phyloP scores from a whole-genome alignment of 92 coral and sea anemone genomes.

The Isaurus tuberculatus region DNA sequence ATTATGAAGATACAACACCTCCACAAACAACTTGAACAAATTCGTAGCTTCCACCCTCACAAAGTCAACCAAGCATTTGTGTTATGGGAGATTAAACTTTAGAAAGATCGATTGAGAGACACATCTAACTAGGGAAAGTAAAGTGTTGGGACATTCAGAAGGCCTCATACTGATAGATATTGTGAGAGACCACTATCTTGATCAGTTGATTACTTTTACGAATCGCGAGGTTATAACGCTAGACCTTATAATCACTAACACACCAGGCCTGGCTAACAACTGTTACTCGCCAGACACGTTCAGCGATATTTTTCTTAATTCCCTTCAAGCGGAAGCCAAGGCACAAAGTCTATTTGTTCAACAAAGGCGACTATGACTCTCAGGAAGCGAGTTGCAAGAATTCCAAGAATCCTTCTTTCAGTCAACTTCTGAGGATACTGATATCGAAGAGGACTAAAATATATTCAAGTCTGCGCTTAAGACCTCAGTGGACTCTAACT shows the following conservation, averaged over 20 bases:
- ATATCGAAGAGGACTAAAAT: conserved; percentile 23
- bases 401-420: conserved; percentile 31
- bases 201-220: conserved; percentile 19
- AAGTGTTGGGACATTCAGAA: conserved; percentile 41
- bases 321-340: conserved; percentile 20
- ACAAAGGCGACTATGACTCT: conserved; percentile 36
- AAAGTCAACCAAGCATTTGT: conserved; percentile 30
- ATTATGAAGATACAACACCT: too few relatives aligned
- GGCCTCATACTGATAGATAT: conserved; percentile 34
- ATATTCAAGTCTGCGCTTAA: conserved; percentile 22
- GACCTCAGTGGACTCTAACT: conserved; percentile 21
- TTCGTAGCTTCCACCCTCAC: conserved; percentile 8
- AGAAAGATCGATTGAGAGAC: conserved; percentile 30
- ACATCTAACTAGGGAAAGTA: conserved; percentile 22
- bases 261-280: conserved; percentile 6
- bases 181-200: conserved; percentile 32
- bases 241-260: conserved; percentile 20
- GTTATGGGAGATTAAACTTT: conserved; percentile 28
- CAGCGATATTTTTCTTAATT: conserved; percentile 19
- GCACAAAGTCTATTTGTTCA: conserved; percentile 29
- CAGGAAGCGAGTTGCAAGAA: conserved; percentile 25
- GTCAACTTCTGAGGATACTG: conserved; percentile 22
- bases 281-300: conserved; percentile 17
- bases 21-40: conserved; percentile 11
- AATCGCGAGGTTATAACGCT: conserved; percentile 15